These are phyloP conservation scores for Platyscapa corneri DNA, from an alignment of 1,140 invertebrate species.

Conservation along the genomic window DNA sequence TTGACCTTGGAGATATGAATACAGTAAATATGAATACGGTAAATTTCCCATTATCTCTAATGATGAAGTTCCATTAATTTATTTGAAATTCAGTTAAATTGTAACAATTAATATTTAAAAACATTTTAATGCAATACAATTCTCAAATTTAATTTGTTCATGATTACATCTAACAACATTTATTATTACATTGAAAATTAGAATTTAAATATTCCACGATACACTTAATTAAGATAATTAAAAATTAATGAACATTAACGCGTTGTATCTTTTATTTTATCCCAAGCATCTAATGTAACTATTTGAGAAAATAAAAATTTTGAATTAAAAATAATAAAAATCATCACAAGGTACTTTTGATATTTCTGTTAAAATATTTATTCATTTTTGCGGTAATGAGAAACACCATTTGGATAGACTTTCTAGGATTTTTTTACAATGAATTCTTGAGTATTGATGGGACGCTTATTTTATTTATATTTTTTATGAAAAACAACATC, in stretches of 20 bases:
- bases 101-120: background rate
- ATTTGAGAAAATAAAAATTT: background rate
- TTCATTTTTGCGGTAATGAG: no score
- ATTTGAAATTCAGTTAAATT: background rate
- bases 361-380: background rate
- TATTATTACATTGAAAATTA: no score
- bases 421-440: no score
- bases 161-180: background rate
- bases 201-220: background rate
- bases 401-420: no score
- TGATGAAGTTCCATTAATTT: background rate
- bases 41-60: background rate
- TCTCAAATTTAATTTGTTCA: background rate
- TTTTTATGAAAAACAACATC: no score
- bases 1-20: no score
- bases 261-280: background rate
- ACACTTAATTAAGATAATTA: background rate
- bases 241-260: background rate
- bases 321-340: background rate
- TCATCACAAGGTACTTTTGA: background rate
- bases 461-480: no score
- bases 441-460: no score
- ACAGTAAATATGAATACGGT: background rate
- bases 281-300: background rate
- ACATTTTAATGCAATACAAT: no score